Conservation (phyloP, 1,140 invertebrate species). For the Campodea augens region DNA sequence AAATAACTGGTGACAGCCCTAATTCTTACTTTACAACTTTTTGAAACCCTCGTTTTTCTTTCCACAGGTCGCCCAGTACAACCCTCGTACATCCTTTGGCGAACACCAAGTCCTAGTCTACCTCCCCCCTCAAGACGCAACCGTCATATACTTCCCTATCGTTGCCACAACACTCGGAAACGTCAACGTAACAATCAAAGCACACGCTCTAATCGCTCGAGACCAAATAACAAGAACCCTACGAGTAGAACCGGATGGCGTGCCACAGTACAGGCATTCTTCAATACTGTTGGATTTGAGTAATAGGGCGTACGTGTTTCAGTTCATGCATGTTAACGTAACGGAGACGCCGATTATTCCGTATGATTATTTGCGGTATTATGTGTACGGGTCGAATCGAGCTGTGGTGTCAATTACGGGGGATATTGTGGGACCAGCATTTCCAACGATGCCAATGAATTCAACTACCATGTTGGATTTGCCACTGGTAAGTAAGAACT, state of each 20-base stretch:
- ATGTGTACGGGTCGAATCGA: constrained; percentile 81
- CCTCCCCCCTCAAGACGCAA: constrained; percentile 54
- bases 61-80: constrained; percentile 42
- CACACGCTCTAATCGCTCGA: constrained; percentile 63
- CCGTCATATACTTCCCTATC: constrained; percentile 72
- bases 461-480: constrained; percentile 56
- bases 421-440: constrained; percentile 85
- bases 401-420: constrained; percentile 75
- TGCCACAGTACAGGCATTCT: constrained; percentile 79
- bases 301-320: constrained; percentile 74
- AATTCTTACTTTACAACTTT: too few species aligned
- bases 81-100: constrained; percentile 67
- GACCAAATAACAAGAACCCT: constrained; percentile 52
- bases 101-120: constrained; percentile 89
- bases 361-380: constrained; percentile 71
- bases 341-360: constrained; percentile 79
- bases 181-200: constrained; percentile 59
- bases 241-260: constrained; percentile 72
- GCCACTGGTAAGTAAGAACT: constrained; percentile 41
- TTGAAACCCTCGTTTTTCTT: too few species aligned
- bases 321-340: constrained; percentile 87
- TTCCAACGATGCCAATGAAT: constrained; percentile 80
- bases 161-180: constrained; percentile 62
- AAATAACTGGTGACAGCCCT: too few species aligned
- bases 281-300: constrained; percentile 79